Evolutionary conservation across 2,888 invertebrate genomes (phyloP).

Genomic region (Colostygia pectinataria): DNA sequence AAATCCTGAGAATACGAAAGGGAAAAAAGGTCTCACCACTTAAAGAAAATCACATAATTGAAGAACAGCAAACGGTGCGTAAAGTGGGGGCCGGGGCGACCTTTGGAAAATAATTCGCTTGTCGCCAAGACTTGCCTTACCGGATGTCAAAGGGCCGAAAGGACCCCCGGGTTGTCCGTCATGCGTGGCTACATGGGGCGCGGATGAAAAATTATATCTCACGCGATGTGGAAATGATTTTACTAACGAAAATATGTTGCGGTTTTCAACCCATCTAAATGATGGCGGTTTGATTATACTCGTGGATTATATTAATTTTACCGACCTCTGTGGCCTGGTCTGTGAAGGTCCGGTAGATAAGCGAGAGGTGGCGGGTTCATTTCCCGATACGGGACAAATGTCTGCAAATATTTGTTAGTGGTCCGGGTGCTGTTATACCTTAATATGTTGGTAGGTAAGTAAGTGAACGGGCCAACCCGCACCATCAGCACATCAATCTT

Average conservation of each 20-base stretch:
- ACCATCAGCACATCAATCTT: too few relatives aligned
- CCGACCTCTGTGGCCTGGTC: too few relatives aligned
- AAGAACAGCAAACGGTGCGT: constrained; percentile 80
- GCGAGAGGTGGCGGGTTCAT: too few relatives aligned
- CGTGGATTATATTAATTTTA: too few relatives aligned
- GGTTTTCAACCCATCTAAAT: neutral
- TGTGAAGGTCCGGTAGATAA: too few relatives aligned
- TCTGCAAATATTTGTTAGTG: too few relatives aligned
- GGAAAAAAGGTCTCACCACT: constrained; percentile 74
- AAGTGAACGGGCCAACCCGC: too few relatives aligned
- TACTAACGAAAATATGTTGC: neutral
- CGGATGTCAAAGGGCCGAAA: constrained; percentile 61
- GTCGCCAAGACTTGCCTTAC: constrained; percentile 39
- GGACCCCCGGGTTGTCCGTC: constrained; percentile 58
- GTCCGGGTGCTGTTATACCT: too few relatives aligned
- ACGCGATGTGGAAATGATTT: constrained; percentile 16
- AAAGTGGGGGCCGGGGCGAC: constrained; percentile 59
- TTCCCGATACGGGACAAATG: too few relatives aligned
- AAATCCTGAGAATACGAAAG: constrained; percentile 51
- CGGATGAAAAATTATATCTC: constrained; percentile 57
- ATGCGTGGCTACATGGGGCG: constrained; percentile 54
- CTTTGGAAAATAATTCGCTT: constrained; percentile 60
- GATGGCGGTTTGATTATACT: too few relatives aligned
- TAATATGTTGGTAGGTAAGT: too few relatives aligned
- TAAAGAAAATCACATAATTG: constrained; percentile 82